Evolutionary conservation across 2,888 invertebrate species (phyloP).

Genomic region (Branchellion lobata): DNA sequence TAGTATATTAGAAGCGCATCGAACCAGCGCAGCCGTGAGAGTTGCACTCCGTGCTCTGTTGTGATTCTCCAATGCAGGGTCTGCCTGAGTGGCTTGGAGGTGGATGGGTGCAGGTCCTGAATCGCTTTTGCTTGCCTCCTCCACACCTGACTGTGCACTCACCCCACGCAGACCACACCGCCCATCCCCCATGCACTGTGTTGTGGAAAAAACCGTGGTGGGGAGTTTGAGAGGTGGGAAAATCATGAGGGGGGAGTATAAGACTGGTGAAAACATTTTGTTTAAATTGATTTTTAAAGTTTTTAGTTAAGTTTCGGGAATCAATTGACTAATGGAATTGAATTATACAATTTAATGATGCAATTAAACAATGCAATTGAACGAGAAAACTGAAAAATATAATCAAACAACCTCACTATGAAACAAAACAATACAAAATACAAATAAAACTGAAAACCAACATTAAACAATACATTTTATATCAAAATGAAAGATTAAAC

Average conservation of each 20-base stretch:
- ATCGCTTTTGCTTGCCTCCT: constrained; percentile 78
- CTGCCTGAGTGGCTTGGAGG: constrained; percentile 81
- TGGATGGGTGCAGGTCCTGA: constrained; percentile 81
- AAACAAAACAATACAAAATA: not conserved
- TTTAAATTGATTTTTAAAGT: too few relatives aligned
- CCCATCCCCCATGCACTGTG: constrained; percentile 83
- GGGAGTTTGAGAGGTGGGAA: too few relatives aligned
- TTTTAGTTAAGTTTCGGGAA: too few relatives aligned
- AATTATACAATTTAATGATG: too few relatives aligned
- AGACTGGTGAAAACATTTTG: too few relatives aligned
- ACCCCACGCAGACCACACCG: constrained; percentile 88
- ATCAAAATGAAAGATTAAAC: too few relatives aligned
- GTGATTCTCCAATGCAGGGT: constrained; percentile 73
- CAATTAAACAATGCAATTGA: too few relatives aligned
- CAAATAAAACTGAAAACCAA: not conserved
- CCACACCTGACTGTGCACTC: constrained; percentile 80
- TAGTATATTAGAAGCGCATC: not conserved
- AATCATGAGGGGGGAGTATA: too few relatives aligned
- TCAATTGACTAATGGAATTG: too few relatives aligned
- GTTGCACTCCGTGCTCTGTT: constrained; percentile 77
- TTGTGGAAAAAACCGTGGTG: not conserved
- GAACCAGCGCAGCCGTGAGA: constrained; percentile 57
- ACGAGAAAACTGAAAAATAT: too few relatives aligned
- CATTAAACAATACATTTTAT: too few relatives aligned
- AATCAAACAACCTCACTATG: too few relatives aligned